phyloP scores from a whole-genome alignment of 2,797 vertebrate genomes.

The Peromyscus aztecus region DNA sequence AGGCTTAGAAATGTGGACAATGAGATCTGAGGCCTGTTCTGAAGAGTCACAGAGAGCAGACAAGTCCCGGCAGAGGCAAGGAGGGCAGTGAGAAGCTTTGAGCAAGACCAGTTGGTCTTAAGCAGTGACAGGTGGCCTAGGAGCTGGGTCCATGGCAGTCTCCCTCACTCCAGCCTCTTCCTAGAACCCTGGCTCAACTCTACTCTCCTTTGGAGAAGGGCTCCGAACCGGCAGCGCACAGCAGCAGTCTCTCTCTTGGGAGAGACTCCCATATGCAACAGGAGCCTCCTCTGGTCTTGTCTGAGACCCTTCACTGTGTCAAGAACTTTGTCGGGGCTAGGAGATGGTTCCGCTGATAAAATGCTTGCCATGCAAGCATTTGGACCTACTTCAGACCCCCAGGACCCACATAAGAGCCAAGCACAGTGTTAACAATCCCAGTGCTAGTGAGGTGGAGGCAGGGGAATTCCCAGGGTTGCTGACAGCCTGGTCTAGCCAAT shows the following conservation, averaged over 20 bases:
- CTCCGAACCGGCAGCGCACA: not conserved
- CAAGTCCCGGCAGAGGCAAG: not conserved
- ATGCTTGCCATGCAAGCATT: fast-evolving
- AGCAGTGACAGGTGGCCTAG: not conserved
- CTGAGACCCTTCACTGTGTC: not conserved
- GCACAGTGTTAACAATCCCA: not conserved
- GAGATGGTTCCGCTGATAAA: not conserved
- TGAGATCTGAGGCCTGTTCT: not conserved
- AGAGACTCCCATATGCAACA: not conserved
- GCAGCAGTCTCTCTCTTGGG: not conserved
- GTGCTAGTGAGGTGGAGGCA: not conserved
- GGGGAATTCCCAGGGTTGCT: not conserved
- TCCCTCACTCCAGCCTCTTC: not conserved
- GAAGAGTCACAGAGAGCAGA: not conserved
- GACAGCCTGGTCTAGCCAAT: not conserved
- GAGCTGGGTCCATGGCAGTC: not conserved
- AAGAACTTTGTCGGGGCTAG: not conserved
- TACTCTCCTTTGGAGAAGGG: not conserved
- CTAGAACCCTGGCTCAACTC: not conserved
- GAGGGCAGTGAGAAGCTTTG: not conserved
- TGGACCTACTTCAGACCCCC: not conserved
- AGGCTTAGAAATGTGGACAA: not conserved
- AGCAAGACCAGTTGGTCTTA: too few species aligned
- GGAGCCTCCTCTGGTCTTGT: not conserved
- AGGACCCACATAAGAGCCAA: not conserved